Evolutionary conservation across 2,888 invertebrate genomes (phyloP).

Genomic region (Acanthacorydalis orientalis): DNA sequence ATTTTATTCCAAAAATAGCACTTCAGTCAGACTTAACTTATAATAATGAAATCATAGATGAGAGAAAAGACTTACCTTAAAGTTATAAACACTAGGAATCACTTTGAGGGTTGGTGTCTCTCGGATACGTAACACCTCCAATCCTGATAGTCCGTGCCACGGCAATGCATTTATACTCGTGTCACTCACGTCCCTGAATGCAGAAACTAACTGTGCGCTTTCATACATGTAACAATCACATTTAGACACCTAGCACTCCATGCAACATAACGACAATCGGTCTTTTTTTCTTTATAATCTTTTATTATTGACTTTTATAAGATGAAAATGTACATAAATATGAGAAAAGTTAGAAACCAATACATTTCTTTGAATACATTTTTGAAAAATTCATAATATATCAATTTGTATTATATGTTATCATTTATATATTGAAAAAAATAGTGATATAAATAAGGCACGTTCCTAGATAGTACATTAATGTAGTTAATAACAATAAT

Average conservation of each 20-base stretch:
- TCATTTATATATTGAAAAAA: too few species aligned
- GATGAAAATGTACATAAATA: too few species aligned
- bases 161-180: slow-evolving; percentile 62
- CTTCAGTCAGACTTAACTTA: background rate
- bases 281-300: slow-evolving; percentile 1
- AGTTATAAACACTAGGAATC: slow-evolving; percentile 70
- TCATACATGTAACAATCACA: slow-evolving; percentile 11
- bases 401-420: too few species aligned
- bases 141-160: slow-evolving; percentile 47
- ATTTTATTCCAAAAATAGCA: too few species aligned
- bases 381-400: too few species aligned
- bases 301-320: background rate
- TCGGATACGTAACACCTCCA: slow-evolving; percentile 55
- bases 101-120: slow-evolving; percentile 59
- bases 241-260: background rate
- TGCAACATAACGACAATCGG: background rate
- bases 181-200: slow-evolving; percentile 61
- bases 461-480: too few species aligned
- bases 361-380: too few species aligned
- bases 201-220: slow-evolving; percentile 16
- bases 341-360: too few species aligned
- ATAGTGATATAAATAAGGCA: too few species aligned
- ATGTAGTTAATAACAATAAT: too few species aligned
- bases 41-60: background rate
- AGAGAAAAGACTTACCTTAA: slow-evolving; percentile 36